phyloP scores from a whole-genome alignment of 2,113 vertebrate genomes.

The Canis aureus region DNA sequence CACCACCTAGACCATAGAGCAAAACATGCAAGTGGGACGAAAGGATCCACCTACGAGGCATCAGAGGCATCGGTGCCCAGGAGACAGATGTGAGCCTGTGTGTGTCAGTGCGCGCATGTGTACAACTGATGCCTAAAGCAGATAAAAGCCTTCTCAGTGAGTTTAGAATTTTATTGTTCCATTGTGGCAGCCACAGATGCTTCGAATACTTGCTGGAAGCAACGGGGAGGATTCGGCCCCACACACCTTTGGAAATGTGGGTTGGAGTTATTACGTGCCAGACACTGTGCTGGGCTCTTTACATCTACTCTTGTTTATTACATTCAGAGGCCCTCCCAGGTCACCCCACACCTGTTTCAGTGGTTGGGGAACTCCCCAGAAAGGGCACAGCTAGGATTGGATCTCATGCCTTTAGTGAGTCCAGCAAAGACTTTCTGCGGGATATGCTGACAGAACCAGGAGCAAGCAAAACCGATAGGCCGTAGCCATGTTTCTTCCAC shows the following conservation, averaged over 20 bases:
- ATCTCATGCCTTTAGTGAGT: neutral
- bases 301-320: neutral
- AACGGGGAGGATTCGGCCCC: neutral
- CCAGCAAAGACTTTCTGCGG: neutral
- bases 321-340: neutral
- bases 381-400: neutral
- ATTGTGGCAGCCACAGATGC: neutral
- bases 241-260: neutral
- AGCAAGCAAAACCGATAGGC: neutral
- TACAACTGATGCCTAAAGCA: neutral
- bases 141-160: neutral
- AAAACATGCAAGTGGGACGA: neutral
- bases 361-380: neutral
- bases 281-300: neutral
- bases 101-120: rapidly evolving
- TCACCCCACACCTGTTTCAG: neutral
- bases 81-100: neutral
- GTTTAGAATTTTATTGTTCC: neutral
- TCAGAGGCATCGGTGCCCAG: neutral
- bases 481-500: neutral
- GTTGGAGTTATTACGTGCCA: neutral
- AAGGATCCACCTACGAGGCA: neutral
- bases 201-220: neutral
- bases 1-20: neutral
- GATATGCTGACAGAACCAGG: neutral